Percentiles rank a stretch among this genome's conserved stretches.
Evolutionary conservation across 2,888 invertebrate genomes (phyloP).

Genomic region (Caenorhabditis sulstoni): DNA sequence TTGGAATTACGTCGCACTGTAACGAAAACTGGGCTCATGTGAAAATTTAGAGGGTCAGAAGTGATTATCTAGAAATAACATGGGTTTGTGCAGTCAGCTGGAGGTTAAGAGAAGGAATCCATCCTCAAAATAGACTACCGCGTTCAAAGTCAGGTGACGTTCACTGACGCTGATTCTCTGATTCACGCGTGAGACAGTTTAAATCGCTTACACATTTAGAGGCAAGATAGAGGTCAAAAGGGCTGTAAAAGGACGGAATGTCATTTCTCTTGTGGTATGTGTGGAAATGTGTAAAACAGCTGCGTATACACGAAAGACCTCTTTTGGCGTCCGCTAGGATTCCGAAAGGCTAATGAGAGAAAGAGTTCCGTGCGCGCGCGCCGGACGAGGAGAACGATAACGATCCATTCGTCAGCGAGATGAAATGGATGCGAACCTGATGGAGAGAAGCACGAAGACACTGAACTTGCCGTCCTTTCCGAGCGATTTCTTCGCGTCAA

Average conservation of each 20-base stretch:
- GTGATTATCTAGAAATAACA: too few relatives aligned
- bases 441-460: slow-evolving; percentile 93
- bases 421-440: slow-evolving; percentile 85
- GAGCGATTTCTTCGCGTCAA: slow-evolving; percentile 89
- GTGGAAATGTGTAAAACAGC: slow-evolving; percentile 39
- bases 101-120: too few relatives aligned
- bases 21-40: too few relatives aligned
- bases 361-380: slow-evolving; percentile 18
- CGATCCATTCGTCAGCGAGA: slow-evolving; percentile 23
- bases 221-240: slow-evolving; percentile 36
- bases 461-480: slow-evolving; percentile 99
- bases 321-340: neutral
- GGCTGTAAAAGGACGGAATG: slow-evolving; percentile 30
- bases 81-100: too few relatives aligned
- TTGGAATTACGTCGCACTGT: too few relatives aligned
- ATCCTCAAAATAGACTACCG: neutral
- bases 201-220: neutral
- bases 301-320: slow-evolving; percentile 32
- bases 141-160: slow-evolving; percentile 24
- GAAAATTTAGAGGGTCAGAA: too few relatives aligned
- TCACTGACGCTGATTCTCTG: neutral
- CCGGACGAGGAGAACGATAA: slow-evolving; percentile 17
- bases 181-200: slow-evolving; percentile 13
- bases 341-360: slow-evolving; percentile 12
- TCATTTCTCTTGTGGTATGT: neutral